Evolutionary conservation across 2,113 vertebrate species (phyloP).

Genomic region (Brachyhypopomus gauderio): DNA sequence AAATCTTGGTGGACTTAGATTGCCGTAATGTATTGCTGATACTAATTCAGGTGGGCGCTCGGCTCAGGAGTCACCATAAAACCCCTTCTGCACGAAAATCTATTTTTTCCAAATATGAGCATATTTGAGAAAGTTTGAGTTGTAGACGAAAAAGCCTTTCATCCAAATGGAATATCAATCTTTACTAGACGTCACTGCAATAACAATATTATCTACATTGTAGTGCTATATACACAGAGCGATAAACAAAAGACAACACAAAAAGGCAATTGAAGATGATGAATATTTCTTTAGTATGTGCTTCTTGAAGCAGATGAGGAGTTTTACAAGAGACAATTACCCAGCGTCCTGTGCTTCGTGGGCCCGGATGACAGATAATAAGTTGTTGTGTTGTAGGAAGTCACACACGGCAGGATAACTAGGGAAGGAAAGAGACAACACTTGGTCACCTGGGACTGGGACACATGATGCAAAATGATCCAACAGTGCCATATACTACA

Average conservation of each 20-base stretch:
- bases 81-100: too few relatives aligned
- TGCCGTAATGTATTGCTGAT: neutral
- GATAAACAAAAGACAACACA: neutral
- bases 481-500: conserved; percentile 20
- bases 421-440: conserved; percentile 34
- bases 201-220: neutral
- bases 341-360: conserved; percentile 99
- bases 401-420: conserved; percentile 99
- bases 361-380: conserved; percentile 98
- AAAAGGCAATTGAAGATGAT: too few relatives aligned
- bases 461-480: neutral
- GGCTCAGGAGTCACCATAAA: neutral
- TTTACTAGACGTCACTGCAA: neutral
- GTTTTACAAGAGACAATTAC: conserved; percentile 74
- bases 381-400: conserved; percentile 99
- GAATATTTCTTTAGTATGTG: too few relatives aligned
- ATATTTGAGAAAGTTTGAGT: too few relatives aligned
- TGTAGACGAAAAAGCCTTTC: too few relatives aligned
- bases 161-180: too few relatives aligned
- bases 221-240: neutral
- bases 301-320: neutral
- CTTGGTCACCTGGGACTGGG: neutral
- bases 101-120: too few relatives aligned
- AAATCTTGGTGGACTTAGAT: neutral
- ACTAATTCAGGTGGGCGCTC: neutral